Base-by-base conservation (phyloP, 2,888 invertebrate species). In the Silvanus unidentatus region DNA sequence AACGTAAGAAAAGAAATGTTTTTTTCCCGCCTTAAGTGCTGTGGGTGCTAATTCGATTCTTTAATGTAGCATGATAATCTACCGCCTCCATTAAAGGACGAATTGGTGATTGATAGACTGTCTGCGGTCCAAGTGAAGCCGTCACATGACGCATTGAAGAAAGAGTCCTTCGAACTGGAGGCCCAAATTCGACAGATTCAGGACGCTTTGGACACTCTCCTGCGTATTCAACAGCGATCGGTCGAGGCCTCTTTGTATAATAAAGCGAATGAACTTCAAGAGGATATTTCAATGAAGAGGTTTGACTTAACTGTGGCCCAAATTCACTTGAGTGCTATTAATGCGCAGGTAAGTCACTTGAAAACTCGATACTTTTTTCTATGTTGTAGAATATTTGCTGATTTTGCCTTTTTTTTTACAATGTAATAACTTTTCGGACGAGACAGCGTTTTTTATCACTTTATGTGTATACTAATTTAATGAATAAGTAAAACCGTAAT, bases 221-320 rank as follows among this genome's bases (percentile, higher is more conserved):
- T 82, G 52, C 82, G 93, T 57, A 82, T 91, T 66, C 95, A 96
- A 66, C 75, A 75, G 55, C 75, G 84, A 43, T 81, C 81, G 49
- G 75, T 88, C 53, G 93, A 94, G 69, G 85, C 84, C 53, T 85
- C 85, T 64, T 77, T 92, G 47, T 92, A 84, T 74, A 92, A 88
- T 71, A 96, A 96, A 78, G 93, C 90, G 59, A 94, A 94, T 71
- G 95, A 96, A 74, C 79, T 95, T 45, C 89, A 96, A 75, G 95
- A 96, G 72, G 95, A 96, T 64, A 88, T 96, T 68, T 92, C 94
- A 53, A 78, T 90, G 76, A 95, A 95, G 74, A 83, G 89, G 65
- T 95, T 94, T 73, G 95, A 96, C 76, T 82, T 94, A 58, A 82
- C 91, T 55, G 88, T 93, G 41, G 90, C 93, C 38, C 91, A 92